Percentiles rank a stretch among this genome's conserved stretches.
Evolutionary conservation across 2,888 invertebrate genomes (phyloP).

Genomic region (Thyatira batis): DNA sequence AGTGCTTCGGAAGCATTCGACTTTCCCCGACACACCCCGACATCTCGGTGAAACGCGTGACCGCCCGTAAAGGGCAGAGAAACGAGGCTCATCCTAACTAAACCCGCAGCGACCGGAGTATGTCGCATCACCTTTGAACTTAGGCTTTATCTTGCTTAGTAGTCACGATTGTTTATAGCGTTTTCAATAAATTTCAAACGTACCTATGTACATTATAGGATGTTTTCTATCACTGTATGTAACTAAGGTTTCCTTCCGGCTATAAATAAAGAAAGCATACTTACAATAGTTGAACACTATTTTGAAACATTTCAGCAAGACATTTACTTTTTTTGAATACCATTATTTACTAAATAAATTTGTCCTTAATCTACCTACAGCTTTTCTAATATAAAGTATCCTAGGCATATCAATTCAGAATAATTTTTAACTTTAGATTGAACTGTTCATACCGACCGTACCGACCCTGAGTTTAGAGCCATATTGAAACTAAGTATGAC

Average conservation of each 20-base stretch:
- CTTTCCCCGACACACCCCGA: slow-evolving; percentile 42
- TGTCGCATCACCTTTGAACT: slow-evolving; percentile 58
- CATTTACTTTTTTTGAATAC: too few relatives aligned
- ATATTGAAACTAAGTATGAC: not conserved
- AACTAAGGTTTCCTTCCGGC: too few relatives aligned
- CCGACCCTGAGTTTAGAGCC: not conserved
- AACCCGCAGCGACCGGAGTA: not conserved
- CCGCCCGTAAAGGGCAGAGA: slow-evolving; percentile 63
- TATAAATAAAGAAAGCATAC: too few relatives aligned
- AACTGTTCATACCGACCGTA: too few relatives aligned
- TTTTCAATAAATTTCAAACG: not conserved
- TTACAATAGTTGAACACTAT: too few relatives aligned
- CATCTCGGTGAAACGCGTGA: slow-evolving; percentile 46
- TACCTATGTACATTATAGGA: not conserved
- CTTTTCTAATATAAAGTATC: too few relatives aligned
- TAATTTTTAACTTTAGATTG: too few relatives aligned
- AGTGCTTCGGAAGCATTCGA: slow-evolving; percentile 48
- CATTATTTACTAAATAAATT: too few relatives aligned
- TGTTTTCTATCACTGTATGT: not conserved
- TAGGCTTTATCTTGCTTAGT: not conserved
- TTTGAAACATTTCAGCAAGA: too few relatives aligned
- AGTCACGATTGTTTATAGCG: not conserved
- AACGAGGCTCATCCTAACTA: slow-evolving; percentile 47
- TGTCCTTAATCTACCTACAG: too few relatives aligned
- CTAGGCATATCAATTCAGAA: too few relatives aligned